A percentile compares a stretch with the other conserved stretches of the same genome.
phyloP scores from a whole-genome alignment of 2,888 invertebrate species.

The Branchinecta sandiegonensis region DNA sequence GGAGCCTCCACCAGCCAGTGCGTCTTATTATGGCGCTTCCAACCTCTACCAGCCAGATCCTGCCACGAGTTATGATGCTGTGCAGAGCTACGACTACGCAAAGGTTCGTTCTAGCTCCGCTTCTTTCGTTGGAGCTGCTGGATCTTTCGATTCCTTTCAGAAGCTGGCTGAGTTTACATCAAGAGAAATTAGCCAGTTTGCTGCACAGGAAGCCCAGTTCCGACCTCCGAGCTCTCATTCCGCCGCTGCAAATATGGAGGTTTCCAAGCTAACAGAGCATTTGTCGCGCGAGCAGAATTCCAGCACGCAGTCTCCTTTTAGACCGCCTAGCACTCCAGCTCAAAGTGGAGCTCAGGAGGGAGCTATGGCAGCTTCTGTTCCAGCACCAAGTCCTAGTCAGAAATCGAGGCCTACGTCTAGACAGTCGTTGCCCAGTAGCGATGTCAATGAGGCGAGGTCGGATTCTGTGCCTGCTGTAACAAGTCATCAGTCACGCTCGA shows the following conservation, averaged over 20 bases:
- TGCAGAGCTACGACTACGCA: background rate
- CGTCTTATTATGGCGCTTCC: background rate
- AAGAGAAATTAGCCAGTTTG: slow-evolving; percentile 5
- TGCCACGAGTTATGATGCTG: background rate
- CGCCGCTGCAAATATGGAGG: background rate
- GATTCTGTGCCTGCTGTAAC: too few species aligned
- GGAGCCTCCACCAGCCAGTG: background rate
- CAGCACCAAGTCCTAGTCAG: slow-evolving; percentile 10
- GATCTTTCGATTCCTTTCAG: slow-evolving; percentile 6
- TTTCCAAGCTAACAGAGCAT: background rate
- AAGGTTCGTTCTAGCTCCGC: background rate
- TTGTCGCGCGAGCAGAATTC: background rate
- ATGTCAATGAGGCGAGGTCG: background rate
- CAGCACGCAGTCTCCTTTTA: background rate
- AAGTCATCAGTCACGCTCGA: too few species aligned
- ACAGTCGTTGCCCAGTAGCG: background rate
- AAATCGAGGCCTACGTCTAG: slow-evolving; percentile 12
- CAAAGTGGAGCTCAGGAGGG: background rate
- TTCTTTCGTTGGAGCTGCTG: background rate
- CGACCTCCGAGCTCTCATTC: slow-evolving; percentile 9
- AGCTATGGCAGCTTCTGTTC: background rate
- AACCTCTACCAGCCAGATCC: slow-evolving; percentile 1
- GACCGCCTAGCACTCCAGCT: slow-evolving; percentile 9
- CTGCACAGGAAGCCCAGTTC: slow-evolving; percentile 10
- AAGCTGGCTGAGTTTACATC: slow-evolving; percentile 16